Conservation (phyloP, 2,113 vertebrate genomes). For the Willisornis vidua region DNA sequence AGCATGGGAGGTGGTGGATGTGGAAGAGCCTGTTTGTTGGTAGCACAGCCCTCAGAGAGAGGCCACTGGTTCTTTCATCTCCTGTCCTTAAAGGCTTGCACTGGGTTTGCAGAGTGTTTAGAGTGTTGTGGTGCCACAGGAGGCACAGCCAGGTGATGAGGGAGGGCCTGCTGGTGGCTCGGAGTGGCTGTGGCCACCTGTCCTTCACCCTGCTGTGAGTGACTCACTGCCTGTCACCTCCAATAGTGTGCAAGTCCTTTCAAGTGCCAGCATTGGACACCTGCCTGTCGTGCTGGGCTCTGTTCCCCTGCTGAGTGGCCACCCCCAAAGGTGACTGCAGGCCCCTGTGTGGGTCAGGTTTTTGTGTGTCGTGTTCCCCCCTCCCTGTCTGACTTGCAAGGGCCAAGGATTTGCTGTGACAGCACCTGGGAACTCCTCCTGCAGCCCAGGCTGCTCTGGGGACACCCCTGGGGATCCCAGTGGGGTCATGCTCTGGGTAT, state of each 20-base stretch:
- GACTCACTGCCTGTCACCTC: background rate
- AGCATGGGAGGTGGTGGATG: background rate
- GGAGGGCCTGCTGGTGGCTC: background rate
- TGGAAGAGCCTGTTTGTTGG: conserved; percentile 33
- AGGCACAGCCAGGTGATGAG: background rate
- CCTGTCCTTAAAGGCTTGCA: background rate
- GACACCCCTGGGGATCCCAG: background rate
- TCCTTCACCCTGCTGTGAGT: background rate
- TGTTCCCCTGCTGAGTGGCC: background rate
- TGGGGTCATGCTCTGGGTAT: rapidly evolving
- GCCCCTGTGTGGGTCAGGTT: rapidly evolving
- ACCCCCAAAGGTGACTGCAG: background rate
- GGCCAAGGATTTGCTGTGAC: background rate
- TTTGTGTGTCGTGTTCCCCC: background rate
- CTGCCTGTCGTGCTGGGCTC: background rate
- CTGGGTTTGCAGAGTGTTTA: background rate
- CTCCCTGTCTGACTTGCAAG: background rate
- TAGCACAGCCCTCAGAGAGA: background rate
- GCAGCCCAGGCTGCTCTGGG: rapidly evolving
- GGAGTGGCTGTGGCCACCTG: background rate
- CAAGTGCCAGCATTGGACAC: background rate
- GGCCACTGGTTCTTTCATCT: background rate
- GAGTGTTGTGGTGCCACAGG: background rate
- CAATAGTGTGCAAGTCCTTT: background rate
- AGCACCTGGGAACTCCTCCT: background rate